Conservation (phyloP, 1,140 invertebrate species). For the Caenorhabditis latens region DNA sequence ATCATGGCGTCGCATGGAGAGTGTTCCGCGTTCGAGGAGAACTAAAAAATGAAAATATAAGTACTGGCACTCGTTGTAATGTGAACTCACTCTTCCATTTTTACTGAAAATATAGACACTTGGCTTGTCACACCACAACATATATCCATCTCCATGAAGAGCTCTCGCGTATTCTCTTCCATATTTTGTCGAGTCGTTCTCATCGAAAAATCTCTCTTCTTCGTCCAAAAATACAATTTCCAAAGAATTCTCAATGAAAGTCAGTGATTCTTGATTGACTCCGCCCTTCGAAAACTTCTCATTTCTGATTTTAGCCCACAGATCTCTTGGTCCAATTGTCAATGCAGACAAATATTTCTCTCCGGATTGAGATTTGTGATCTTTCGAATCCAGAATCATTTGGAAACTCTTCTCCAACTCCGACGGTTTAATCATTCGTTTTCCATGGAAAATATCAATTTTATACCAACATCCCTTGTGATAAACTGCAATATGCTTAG, state of each 20-base stretch:
- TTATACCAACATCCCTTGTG: slow-evolving; percentile 71
- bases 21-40: slow-evolving; percentile 69
- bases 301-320: slow-evolving; percentile 67
- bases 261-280: slow-evolving; percentile 67
- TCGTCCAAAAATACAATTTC: slow-evolving; percentile 70
- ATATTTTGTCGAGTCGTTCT: slow-evolving; percentile 64
- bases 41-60: slow-evolving; percentile 54
- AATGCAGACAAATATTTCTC: slow-evolving; percentile 64
- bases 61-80: background rate
- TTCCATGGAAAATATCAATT: slow-evolving; percentile 65
- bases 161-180: slow-evolving; percentile 65
- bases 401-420: slow-evolving; percentile 70
- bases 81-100: slow-evolving; percentile 65
- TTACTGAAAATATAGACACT: slow-evolving; percentile 68
- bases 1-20: slow-evolving; percentile 70
- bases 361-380: slow-evolving; percentile 52
- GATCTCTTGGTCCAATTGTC: slow-evolving; percentile 67
- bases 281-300: slow-evolving; percentile 67
- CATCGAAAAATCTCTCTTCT: slow-evolving; percentile 66
- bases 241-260: slow-evolving; percentile 65
- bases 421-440: slow-evolving; percentile 60
- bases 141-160: slow-evolving; percentile 67
- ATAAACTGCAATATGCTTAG: slow-evolving; percentile 68
- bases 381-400: slow-evolving; percentile 62
- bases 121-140: slow-evolving; percentile 70